Conservation (phyloP, 2,797 vertebrate genomes). For the Phrynocephalus vlangalii region DNA sequence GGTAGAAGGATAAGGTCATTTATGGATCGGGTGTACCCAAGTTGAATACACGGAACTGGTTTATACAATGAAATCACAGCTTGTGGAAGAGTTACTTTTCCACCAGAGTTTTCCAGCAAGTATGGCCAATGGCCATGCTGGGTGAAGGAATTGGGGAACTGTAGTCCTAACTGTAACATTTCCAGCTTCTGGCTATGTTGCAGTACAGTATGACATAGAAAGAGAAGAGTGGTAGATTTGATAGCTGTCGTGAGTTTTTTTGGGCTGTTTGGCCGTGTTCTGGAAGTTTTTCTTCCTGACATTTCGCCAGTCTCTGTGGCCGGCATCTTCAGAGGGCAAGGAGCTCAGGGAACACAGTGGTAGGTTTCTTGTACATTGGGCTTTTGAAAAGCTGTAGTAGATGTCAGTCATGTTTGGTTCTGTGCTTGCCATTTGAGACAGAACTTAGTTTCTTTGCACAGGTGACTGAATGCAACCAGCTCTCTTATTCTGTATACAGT, state of each 20-base stretch:
- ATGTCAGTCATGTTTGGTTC: not conserved
- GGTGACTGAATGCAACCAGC: not conserved
- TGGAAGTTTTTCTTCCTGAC: no score
- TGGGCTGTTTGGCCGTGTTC: no score
- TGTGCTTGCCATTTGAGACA: not conserved
- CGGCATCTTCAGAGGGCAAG: no score
- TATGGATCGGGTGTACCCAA: not conserved
- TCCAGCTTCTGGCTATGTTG: no score
- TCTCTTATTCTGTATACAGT: not conserved
- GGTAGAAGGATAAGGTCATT: not conserved
- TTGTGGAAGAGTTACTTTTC: no score
- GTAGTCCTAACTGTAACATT: no score
- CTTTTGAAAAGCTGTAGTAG: not conserved
- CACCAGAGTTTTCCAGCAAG: no score
- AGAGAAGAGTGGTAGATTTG: not conserved
- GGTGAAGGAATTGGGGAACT: no score
- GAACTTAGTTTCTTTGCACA: not conserved
- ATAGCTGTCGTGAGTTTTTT: no score
- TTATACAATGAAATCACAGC: not conserved
- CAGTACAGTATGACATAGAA: not conserved
- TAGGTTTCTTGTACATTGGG: not conserved
- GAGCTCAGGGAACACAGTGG: no score
- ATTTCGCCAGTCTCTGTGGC: no score
- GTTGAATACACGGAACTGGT: not conserved
- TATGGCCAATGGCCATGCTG: no score